These are phyloP conservation scores for Polypedilum pembai DNA, from an alignment of 1,140 invertebrate species.

Conservation along the genomic window DNA sequence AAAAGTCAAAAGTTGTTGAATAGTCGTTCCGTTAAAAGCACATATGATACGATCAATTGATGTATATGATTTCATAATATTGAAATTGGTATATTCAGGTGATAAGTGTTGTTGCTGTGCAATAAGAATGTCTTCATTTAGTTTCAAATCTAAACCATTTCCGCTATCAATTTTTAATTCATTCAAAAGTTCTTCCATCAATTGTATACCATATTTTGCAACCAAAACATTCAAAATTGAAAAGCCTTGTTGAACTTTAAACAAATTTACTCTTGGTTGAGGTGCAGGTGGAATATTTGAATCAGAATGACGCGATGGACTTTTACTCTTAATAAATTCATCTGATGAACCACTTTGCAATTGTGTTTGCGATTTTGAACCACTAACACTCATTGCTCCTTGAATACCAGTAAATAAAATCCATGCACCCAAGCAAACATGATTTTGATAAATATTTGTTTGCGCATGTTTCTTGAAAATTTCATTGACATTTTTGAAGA, in stretches of 20 bases:
- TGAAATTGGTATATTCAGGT: conserved; percentile 44
- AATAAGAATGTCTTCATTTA: conserved; percentile 35
- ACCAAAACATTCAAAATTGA: conserved; percentile 74
- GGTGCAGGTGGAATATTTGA: conserved; percentile 35
- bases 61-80: conserved; percentile 44
- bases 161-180: conserved; percentile 61
- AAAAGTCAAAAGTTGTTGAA: conserved; percentile 77
- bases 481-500: conserved; percentile 72
- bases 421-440: conserved; percentile 80
- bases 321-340: conserved; percentile 38
- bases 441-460: conserved; percentile 80
- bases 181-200: conserved; percentile 58
- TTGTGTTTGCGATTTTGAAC: conserved; percentile 30
- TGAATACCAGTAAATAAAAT: conserved; percentile 79
- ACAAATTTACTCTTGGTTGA: conserved; percentile 40
- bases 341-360: conserved; percentile 32
- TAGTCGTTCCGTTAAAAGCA: conserved; percentile 43
- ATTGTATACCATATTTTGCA: conserved; percentile 60
- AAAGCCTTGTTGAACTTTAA: conserved; percentile 64
- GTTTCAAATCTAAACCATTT: conserved; percentile 45
- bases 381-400: conserved; percentile 47
- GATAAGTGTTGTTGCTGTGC: conserved; percentile 37
- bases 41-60: conserved; percentile 48
- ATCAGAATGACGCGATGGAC: conserved; percentile 39
- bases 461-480: conserved; percentile 76